phyloP scores from a whole-genome alignment of 2,797 vertebrate genomes.

The Eidolon dupreanum region DNA sequence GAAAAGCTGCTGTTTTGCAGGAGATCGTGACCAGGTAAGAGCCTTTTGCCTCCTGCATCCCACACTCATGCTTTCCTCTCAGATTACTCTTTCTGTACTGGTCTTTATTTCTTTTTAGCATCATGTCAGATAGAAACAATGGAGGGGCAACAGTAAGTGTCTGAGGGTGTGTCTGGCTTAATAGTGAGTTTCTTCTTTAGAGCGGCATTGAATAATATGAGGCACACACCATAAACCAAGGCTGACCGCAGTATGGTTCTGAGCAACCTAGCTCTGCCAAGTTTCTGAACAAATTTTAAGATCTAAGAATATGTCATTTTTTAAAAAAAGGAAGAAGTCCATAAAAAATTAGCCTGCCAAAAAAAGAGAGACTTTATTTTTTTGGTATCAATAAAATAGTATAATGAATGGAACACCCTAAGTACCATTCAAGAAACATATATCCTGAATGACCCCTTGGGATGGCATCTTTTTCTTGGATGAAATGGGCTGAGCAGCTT shows the following conservation, averaged over 20 bases:
- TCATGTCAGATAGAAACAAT: not conserved
- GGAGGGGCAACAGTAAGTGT: not conserved
- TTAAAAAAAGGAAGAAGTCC: not conserved
- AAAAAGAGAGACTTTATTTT: not conserved
- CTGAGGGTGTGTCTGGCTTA: not conserved
- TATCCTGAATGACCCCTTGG: not conserved
- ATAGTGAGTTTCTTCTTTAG: not conserved
- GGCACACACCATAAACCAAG: not conserved
- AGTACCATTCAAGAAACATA: not conserved
- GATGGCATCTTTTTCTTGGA: slow-evolving; percentile 38
- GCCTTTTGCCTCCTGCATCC: not conserved
- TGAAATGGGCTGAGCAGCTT: slow-evolving; percentile 42
- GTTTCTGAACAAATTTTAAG: slow-evolving; percentile 40
- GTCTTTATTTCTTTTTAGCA: not conserved
- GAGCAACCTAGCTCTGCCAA: not conserved
- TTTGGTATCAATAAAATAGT: not conserved
- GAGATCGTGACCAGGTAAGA: slow-evolving; percentile 96
- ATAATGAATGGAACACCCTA: slow-evolving; percentile 30
- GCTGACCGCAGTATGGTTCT: not conserved
- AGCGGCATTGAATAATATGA: not conserved
- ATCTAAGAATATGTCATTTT: slow-evolving; percentile 28
- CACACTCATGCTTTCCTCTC: not conserved
- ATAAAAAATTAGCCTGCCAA: slow-evolving; percentile 30
- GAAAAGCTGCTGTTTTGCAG: slow-evolving; percentile 99
- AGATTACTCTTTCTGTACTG: not conserved